phyloP scores from a whole-genome alignment of 2,888 invertebrate species.

The Andrena camellia region DNA sequence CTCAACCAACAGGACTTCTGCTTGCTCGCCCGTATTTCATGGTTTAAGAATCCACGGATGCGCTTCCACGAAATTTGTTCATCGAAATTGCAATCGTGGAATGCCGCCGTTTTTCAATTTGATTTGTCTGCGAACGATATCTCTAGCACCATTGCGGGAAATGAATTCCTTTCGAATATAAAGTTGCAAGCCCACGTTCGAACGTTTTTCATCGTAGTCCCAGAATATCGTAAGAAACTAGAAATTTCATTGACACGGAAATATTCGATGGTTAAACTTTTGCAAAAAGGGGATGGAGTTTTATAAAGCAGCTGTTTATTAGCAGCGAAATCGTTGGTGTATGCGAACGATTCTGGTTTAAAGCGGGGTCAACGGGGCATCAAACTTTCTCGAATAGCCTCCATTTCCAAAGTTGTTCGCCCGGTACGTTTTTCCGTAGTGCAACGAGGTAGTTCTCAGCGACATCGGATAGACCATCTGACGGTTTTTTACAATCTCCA shows the following conservation, averaged over 20 bases:
- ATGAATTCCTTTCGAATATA: not conserved
- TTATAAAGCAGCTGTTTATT: not conserved
- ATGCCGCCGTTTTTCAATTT: not conserved
- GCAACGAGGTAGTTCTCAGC: not conserved
- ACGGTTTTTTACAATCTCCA: constrained; percentile 34
- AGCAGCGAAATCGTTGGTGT: not conserved
- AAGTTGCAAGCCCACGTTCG: not conserved
- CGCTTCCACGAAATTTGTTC: not conserved
- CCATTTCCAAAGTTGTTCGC: not conserved
- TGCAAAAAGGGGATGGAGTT: not conserved
- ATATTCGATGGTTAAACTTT: too few species aligned
- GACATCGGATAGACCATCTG: constrained; percentile 32
- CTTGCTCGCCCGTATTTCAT: constrained; percentile 13
- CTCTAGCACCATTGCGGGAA: not conserved
- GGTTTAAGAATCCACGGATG: not conserved
- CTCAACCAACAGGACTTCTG: not conserved
- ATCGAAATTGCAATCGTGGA: not conserved
- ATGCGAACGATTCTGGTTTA: not conserved
- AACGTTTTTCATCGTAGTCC: not conserved
- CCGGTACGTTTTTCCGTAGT: not conserved
- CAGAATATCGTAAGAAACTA: too few species aligned
- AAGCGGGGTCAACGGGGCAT: not conserved
- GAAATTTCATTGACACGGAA: not conserved
- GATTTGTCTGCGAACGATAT: not conserved
- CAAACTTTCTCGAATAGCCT: not conserved